Base-by-base conservation (phyloP, 2,113 vertebrate genomes). In the Atherinomorus stipes region DNA sequence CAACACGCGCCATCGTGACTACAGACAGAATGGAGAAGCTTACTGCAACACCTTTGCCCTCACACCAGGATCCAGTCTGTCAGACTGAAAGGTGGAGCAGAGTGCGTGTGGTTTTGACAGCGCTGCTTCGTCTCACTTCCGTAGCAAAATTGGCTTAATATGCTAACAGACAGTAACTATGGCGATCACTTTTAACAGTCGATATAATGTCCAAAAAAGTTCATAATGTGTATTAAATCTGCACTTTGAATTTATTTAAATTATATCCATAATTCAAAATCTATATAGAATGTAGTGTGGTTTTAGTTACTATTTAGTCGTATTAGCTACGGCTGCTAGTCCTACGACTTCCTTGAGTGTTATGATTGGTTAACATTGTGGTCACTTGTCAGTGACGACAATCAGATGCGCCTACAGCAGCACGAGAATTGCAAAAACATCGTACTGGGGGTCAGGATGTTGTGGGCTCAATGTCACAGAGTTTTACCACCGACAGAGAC, bases 1-100 rank as follows among this genome's bases (percentile, higher is more conserved):
- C 85, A 19, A 87, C 83, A 8, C 66, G 15, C 9, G 89, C 91
- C 93, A 94, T 94, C 0, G 21, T 80, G 53, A 70, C 56, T 54
- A 34, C 44, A 65, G 23, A 18, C 10, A 61, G 59, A 2, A 2
- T 50, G 11, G 6, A 51, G 6, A 52, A 56, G 18, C 15, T 78
- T 7, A 23, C 9, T 38, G 44, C 10, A 9, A 49, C n/a, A 59
- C 70, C 26, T 42, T 5, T 25, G 12, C 0, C 42, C 31, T 82
- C 53, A 9, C 47, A 51, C 21, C 47, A 31, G 47, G 68, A 61
- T 9, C 19, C 22, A 22, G 40, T 63, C 40, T 49, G 57, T n/a
- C 57, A 18, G 57, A 60, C 42, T 76, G 76, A 56, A 26, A 16
- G 1, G 12, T 4, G 8, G 56, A 15, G 28, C 25, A 6, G 11